Evolutionary conservation across 2,888 invertebrate genomes (phyloP), one percentile per base, ranked within the genome.

Genomic region (Spisula subtruncata): DNA sequence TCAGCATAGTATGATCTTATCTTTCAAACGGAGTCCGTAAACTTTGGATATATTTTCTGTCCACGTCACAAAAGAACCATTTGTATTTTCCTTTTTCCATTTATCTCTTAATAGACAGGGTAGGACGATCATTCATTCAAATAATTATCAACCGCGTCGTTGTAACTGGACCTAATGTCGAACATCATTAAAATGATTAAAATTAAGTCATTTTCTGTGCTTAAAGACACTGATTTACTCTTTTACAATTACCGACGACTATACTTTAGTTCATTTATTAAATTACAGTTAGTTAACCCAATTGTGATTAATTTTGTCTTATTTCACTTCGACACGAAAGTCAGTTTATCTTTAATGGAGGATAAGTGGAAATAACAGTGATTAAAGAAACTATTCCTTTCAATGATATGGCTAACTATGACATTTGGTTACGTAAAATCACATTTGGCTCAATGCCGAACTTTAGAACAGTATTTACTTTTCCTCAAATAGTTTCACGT

Each of bases 391-490:
- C 20, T 60, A 60, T 8, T 20, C 60, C 25, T 66, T 66, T 66
- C 60, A n/a, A 5, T 25, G 25, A 66, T 6, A 66, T n/a, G 60
- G n/a, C 25, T 66, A 66, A 66, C n/a, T n/a, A 66, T 66, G 25
- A 66, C 60, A 25, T 25, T n/a, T 6, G 60, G n/a, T 51, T 51
- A 51, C 14, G 14, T 66, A 25, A 66, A 66, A n/a, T 66, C 25
- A 25, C 25, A 25, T 66, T 66, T 66, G 60, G 60, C 60, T 66
- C 25, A 66, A 66, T 66, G n/a, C 60, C 60, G 60, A 66, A 66
- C 60, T 25, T 25, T 0, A 4, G 60, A 66, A 6, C 60, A 25
- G 20, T 66, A 66, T 66, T 51, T 25, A 66, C 25, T 51, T 51
- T 51, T 51, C 20, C 8, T 66, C 25, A 25, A 25, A 25, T 66